A percentile compares a stretch with the other conserved stretches of the same genome.
Conservation (phyloP, 2,113 vertebrate species). For the Ictalurus punctatus region DNA sequence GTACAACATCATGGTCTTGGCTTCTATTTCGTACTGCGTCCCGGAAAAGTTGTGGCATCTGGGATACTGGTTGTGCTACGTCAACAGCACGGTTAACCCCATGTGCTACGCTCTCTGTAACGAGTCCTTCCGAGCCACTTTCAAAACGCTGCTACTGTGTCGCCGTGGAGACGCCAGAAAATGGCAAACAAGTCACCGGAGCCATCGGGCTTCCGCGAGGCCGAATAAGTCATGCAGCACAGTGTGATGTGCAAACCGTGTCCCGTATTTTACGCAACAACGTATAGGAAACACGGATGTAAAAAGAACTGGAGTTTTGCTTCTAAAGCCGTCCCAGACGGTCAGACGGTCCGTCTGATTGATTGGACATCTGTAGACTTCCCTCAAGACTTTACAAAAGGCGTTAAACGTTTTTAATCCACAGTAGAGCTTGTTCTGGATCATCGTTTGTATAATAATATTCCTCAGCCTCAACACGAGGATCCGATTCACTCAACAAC, state of each 20-base stretch:
- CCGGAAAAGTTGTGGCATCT: slow-evolving; percentile 76
- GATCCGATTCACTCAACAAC: not conserved
- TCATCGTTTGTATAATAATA: not conserved
- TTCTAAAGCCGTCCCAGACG: not conserved
- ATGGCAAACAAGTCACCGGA: slow-evolving; percentile 65
- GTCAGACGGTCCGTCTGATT: not conserved
- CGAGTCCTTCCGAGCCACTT: slow-evolving; percentile 77
- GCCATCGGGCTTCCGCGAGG: slow-evolving; percentile 47
- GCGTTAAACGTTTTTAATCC: not conserved
- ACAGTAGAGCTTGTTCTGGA: not conserved
- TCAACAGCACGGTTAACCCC: slow-evolving; percentile 82
- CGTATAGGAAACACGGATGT: not conserved
- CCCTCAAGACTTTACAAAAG: slow-evolving; percentile 2
- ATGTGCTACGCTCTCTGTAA: slow-evolving; percentile 83
- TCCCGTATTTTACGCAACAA: no score
- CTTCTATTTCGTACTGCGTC: slow-evolving; percentile 76
- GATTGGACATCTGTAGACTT: not conserved
- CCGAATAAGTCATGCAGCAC: slow-evolving; percentile 42
- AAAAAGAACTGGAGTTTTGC: not conserved
- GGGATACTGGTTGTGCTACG: slow-evolving; percentile 82
- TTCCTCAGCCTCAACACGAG: not conserved
- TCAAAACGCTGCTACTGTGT: slow-evolving; percentile 76
- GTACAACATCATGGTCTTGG: slow-evolving; percentile 83
- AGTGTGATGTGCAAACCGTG: slow-evolving; percentile 33
- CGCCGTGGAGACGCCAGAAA: slow-evolving; percentile 63